Conservation (phyloP, 2,797 vertebrate genomes). For the Chelmon rostratus region DNA sequence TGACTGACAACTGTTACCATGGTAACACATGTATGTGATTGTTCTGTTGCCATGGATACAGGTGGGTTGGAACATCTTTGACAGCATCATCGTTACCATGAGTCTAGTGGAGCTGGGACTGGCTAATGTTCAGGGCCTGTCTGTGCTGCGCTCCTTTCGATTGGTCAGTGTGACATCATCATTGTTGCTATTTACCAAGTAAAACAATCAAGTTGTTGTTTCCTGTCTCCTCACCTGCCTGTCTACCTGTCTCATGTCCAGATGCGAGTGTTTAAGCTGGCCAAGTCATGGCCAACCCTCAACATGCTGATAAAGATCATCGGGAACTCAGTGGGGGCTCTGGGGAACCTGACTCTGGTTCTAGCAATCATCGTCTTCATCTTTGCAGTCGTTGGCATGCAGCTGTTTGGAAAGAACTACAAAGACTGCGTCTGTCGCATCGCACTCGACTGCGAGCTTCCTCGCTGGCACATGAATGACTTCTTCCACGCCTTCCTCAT, state of each 20-base stretch:
- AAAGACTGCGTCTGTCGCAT: conserved; percentile 95
- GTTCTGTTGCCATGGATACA: conserved; percentile 79
- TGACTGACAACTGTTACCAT: not conserved
- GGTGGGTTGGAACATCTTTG: conserved; percentile 97
- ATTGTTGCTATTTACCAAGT: not conserved
- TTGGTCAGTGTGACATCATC: conserved; percentile 83
- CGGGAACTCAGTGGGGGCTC: conserved; percentile 93
- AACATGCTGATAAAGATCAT: conserved; percentile 99
- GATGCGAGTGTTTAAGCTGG: conserved; percentile 97
- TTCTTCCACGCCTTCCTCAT: conserved; percentile 98
- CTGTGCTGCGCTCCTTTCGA: conserved; percentile 95
- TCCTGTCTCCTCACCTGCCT: not conserved
- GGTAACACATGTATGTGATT: not conserved
- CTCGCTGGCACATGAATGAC: conserved; percentile 97
- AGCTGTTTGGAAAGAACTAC: conserved; percentile 96
- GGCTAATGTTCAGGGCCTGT: conserved; percentile 92
- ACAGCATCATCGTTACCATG: conserved; percentile 96
- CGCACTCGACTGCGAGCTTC: conserved; percentile 86
- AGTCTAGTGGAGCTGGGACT: conserved; percentile 94
- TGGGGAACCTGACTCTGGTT: conserved; percentile 95
- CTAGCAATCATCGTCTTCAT: conserved; percentile 98
- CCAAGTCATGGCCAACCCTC: conserved; percentile 97
- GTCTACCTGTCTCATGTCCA: conserved; percentile 58
- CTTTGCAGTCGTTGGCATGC: conserved; percentile 97
- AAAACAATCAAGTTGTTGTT: not conserved